A percentile compares a stretch with the other conserved stretches of the same genome.
Evolutionary conservation across 2,888 invertebrate genomes (phyloP).

Genomic region (Protodeltote pygarga): DNA sequence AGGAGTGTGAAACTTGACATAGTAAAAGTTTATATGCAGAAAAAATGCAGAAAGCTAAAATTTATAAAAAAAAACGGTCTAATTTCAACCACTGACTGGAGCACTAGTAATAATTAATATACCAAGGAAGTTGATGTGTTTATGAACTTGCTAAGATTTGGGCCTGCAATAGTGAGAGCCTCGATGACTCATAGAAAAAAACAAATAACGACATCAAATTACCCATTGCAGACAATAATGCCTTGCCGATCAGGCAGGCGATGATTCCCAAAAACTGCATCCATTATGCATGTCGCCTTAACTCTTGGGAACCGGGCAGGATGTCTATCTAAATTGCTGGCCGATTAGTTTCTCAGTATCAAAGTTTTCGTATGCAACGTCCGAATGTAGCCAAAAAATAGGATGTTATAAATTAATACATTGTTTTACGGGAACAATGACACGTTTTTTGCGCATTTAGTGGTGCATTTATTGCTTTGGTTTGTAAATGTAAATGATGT

Average conservation of each 20-base stretch:
- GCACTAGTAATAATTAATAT: too few relatives aligned
- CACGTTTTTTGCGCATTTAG: constrained; percentile 29
- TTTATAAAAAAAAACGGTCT: too few relatives aligned
- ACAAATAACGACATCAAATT: not conserved
- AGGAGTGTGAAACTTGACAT: too few relatives aligned
- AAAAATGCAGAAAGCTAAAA: too few relatives aligned
- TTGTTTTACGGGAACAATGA: constrained; percentile 46
- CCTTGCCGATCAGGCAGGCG: not conserved
- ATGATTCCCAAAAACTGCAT: constrained; percentile 41
- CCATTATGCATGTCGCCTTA: constrained; percentile 62
- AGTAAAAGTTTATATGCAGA: too few relatives aligned
- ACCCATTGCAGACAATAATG: constrained; percentile 1
- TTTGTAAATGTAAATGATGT: constrained; percentile 23
- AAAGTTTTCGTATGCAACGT: constrained; percentile 57
- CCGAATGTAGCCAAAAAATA: constrained; percentile 43
- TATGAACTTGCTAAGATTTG: too few relatives aligned
- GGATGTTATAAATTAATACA: constrained; percentile 50
- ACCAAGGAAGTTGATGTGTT: too few relatives aligned
- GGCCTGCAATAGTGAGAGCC: too few relatives aligned
- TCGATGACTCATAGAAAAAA: too few relatives aligned
- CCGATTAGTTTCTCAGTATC: constrained; percentile 79
- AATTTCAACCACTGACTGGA: too few relatives aligned
- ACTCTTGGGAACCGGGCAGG: constrained; percentile 62
- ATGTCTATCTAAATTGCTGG: constrained; percentile 79
- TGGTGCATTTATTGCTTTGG: constrained; percentile 25